Evolutionary conservation across 2,888 invertebrate genomes (phyloP).

Genomic region (Pachydiplax longipennis): DNA sequence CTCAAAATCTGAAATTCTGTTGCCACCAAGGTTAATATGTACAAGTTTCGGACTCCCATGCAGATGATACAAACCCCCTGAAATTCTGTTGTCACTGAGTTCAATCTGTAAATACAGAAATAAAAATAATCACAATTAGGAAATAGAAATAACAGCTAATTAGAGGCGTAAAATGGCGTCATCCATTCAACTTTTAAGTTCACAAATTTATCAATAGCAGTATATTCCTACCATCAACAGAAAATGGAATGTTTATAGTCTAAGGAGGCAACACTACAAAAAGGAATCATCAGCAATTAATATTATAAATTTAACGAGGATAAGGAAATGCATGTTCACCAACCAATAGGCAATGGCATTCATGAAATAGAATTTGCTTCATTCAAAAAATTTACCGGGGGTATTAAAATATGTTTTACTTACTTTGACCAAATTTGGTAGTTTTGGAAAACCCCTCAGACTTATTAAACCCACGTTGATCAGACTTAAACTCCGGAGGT

Average conservation of each 20-base stretch:
- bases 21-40: conserved; percentile 93
- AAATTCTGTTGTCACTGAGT: conserved; percentile 91
- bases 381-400: too few relatives aligned
- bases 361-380: too few relatives aligned
- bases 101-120: conserved; percentile 79
- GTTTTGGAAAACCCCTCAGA: conserved; percentile 93
- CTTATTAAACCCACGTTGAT: conserved; percentile 96
- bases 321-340: too few relatives aligned
- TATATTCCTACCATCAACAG: too few relatives aligned
- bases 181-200: too few relatives aligned
- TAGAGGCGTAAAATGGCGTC: too few relatives aligned
- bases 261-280: neutral
- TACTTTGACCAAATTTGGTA: conserved; percentile 90
- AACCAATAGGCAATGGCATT: too few relatives aligned
- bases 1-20: conserved; percentile 94
- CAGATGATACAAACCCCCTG: conserved; percentile 86
- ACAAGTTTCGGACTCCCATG: conserved; percentile 88
- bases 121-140: conserved; percentile 49
- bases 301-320: too few relatives aligned
- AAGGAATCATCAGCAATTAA: too few relatives aligned
- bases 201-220: neutral
- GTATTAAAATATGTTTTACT: conserved; percentile 46
- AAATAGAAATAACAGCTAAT: neutral
- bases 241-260: too few relatives aligned
- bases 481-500: conserved; percentile 88